These are phyloP conservation scores for Aleadryas rufinucha DNA, from an alignment of 2,113 vertebrate species.

Conservation along the genomic window DNA sequence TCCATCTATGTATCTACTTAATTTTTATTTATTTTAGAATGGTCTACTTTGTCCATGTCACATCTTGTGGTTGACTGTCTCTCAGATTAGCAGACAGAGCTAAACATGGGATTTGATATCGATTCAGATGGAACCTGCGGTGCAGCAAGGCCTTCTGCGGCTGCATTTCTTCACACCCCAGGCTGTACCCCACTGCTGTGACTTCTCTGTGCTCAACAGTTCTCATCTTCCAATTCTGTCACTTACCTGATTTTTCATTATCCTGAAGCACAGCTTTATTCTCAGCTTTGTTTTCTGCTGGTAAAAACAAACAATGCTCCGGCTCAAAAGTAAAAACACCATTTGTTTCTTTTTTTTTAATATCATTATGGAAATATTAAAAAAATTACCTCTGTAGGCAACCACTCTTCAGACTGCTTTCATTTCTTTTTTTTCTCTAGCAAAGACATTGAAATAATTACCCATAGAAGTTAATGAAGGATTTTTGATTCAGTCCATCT, in stretches of 20 bases:
- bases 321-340: not conserved
- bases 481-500: not conserved
- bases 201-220: not conserved
- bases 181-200: not conserved
- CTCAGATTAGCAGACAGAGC: not conserved
- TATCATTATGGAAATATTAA: not conserved
- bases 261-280: not conserved
- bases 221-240: not conserved
- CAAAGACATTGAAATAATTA: conserved; percentile 1
- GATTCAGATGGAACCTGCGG: not conserved
- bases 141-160: not conserved
- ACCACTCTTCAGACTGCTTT: not conserved
- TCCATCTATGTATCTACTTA: not conserved
- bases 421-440: not conserved
- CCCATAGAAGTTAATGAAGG: not conserved
- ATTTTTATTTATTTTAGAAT: not conserved
- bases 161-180: fast-evolving
- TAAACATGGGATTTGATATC: not conserved
- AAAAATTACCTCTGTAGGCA: not conserved
- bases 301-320: not conserved
- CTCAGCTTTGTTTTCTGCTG: not conserved
- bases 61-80: not conserved
- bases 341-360: not conserved
- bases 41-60: not conserved
- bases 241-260: not conserved